phyloP scores from a whole-genome alignment of 2,888 invertebrate species.

The Odontocerum albicorne region DNA sequence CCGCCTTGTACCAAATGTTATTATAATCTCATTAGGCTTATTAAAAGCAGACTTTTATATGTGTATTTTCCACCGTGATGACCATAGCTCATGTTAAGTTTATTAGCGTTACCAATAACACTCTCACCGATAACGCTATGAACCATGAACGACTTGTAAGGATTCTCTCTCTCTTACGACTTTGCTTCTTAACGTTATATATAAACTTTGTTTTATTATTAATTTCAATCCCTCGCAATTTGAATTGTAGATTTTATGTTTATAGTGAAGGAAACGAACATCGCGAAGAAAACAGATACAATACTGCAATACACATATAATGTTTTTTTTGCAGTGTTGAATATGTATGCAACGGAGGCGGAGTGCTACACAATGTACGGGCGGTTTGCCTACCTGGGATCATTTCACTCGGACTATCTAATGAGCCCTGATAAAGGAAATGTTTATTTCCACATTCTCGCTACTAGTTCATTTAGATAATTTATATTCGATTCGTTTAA shows the following conservation, averaged over 20 bases:
- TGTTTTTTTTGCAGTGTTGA: slow-evolving; percentile 11
- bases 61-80: slow-evolving; percentile 13
- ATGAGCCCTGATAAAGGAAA: too few species aligned
- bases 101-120: slow-evolving; percentile 14
- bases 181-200: not conserved
- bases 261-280: too few species aligned
- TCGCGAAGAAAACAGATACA: not conserved
- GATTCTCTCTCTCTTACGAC: not conserved
- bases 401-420: slow-evolving; percentile 14
- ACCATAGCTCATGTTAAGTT: slow-evolving; percentile 13
- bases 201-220: slow-evolving; percentile 5
- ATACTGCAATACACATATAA: not conserved
- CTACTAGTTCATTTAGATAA: too few species aligned
- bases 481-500: too few species aligned
- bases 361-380: too few species aligned
- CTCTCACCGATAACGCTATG: not conserved
- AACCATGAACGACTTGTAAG: slow-evolving; percentile 5
- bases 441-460: too few species aligned
- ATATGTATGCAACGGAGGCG: too few species aligned
- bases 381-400: slow-evolving; percentile 7
- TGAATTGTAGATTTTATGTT: too few species aligned
- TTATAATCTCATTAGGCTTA: slow-evolving; percentile 13
- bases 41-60: slow-evolving; percentile 5
- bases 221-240: not conserved
- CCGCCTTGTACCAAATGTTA: not conserved